Percentiles rank a stretch among this genome's conserved stretches.
Conservation (phyloP, 2,888 invertebrate genomes). For the Desoria tigrina region DNA sequence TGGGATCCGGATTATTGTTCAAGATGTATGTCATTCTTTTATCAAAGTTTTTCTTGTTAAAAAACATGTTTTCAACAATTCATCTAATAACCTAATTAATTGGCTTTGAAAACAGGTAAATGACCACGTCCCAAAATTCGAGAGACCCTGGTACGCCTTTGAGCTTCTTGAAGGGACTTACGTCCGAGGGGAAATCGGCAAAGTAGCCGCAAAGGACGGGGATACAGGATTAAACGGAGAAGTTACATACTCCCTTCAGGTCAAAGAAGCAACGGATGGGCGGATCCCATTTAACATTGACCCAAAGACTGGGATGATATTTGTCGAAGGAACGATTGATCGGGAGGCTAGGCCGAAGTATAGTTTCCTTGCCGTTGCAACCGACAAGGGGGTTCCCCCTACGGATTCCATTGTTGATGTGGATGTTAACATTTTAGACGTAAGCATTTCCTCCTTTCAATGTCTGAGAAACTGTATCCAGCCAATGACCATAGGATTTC, state of each 20-base stretch:
- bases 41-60: neutral
- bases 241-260: slow-evolving; percentile 66
- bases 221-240: slow-evolving; percentile 80
- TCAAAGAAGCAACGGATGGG: slow-evolving; percentile 54
- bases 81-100: neutral
- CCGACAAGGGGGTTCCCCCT: slow-evolving; percentile 71
- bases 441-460: too few species aligned
- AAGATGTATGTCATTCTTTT: slow-evolving; percentile 59
- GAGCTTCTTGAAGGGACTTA: slow-evolving; percentile 79
- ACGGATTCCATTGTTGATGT: slow-evolving; percentile 66
- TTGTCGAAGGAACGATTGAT: slow-evolving; percentile 74
- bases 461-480: too few species aligned
- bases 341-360: slow-evolving; percentile 71
- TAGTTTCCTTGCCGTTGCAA: slow-evolving; percentile 70
- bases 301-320: slow-evolving; percentile 68
- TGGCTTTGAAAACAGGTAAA: slow-evolving; percentile 64
- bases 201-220: slow-evolving; percentile 74
- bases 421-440: slow-evolving; percentile 76
- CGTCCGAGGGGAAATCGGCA: slow-evolving; percentile 70
- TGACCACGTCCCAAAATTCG: slow-evolving; percentile 79
- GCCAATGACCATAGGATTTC: too few species aligned
- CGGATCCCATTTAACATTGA: slow-evolving; percentile 71
- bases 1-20: slow-evolving; percentile 70
- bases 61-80: neutral
- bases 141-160: slow-evolving; percentile 79